phyloP scores from a whole-genome alignment of 1,140 invertebrate genomes.

The Nebria ingens region DNA sequence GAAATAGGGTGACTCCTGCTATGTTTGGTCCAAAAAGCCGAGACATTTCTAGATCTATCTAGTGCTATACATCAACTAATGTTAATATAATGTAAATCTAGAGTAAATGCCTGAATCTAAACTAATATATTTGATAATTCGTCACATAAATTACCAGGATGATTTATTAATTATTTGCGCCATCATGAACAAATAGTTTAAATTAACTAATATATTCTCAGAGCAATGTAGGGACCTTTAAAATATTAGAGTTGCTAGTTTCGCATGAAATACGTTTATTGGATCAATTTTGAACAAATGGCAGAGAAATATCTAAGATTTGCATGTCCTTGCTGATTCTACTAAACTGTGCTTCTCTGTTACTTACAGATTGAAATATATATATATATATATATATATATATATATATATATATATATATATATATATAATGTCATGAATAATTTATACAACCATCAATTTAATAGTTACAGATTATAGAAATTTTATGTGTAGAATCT shows the following conservation, averaged over 20 bases:
- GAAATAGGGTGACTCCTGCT: no score
- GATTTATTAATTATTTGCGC: neutral
- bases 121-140: neutral
- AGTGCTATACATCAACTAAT: no score
- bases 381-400: conserved; percentile 10
- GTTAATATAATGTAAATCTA: no score
- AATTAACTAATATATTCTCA: no score
- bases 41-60: no score
- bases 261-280: neutral
- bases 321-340: no score
- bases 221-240: no score
- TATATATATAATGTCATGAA: conserved; percentile 1
- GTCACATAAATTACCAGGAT: neutral
- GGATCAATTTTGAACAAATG: neutral
- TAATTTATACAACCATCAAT: neutral
- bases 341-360: no score
- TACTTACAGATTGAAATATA: neutral
- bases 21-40: no score
- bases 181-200: neutral
- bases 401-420: conserved; percentile 11
- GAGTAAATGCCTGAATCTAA: neutral
- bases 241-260: no score
- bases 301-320: neutral
- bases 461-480: no score
- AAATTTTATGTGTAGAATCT: no score